Conservation (phyloP, 2,113 vertebrate genomes). For the Pitta sordida region DNA sequence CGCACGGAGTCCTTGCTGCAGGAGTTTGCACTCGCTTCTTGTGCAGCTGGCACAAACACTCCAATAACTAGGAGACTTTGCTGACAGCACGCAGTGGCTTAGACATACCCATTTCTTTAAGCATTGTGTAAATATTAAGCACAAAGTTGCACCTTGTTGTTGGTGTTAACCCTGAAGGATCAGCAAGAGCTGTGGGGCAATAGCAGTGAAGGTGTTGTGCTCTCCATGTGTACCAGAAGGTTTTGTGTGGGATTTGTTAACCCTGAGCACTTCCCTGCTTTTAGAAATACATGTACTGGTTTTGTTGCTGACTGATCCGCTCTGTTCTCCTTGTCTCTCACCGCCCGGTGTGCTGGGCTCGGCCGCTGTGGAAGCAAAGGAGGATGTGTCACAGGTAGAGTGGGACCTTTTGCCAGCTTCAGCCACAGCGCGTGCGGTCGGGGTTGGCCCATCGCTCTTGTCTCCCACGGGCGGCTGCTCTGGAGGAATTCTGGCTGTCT, state of each 20-base stretch:
- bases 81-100: not conserved
- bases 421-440: accelerated
- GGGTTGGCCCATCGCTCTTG: not conserved
- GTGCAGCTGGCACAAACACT: not conserved
- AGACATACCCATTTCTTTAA: not conserved
- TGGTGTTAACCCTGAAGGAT: not conserved
- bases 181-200: not conserved
- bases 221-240: not conserved
- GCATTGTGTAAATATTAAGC: not conserved
- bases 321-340: not conserved
- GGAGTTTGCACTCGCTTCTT: not conserved
- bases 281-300: not conserved
- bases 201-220: not conserved
- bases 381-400: not conserved
- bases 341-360: not conserved
- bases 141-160: not conserved
- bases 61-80: not conserved
- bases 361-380: accelerated
- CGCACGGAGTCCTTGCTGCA: not conserved
- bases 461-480: not conserved
- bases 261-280: not conserved
- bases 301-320: accelerated
- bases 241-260: not conserved
- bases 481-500: not conserved
- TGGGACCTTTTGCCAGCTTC: not conserved